Base-by-base conservation (phyloP, 2,797 vertebrate genomes). In the Anomalospiza imberbis region DNA sequence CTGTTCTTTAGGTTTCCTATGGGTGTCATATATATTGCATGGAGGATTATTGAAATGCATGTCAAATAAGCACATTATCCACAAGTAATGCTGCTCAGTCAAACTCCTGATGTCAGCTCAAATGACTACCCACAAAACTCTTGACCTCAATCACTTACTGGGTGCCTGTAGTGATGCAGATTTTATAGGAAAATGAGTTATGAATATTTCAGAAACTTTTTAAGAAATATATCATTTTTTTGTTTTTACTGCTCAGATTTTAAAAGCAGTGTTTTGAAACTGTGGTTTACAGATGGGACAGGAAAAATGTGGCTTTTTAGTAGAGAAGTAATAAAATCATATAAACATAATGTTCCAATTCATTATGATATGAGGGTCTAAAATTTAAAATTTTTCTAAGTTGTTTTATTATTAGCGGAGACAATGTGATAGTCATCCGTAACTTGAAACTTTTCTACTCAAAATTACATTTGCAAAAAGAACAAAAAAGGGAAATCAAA, bases 241-340 rank as follows among this genome's bases (percentile, higher is more conserved):
- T 75, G 10, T 1, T 74, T 76, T 63, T 34, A 26, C 2, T 6
- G 15, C 48, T 47, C 4, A 20, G 16, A 50, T 82, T 85, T 92
- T 66, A 40, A 79, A 58, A 86, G 0, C 7, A 65, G 19, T 60
- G 7, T 34, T 65, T 81, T 66, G 12, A 65, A 85, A 63, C 10
- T 0, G 1, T 24, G 36, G 22, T 34, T 83, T 77, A 40, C 4
- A 40, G 8, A 19, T 11, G 1, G 2, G 3, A 36, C 10, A 55
- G 36, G 12, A 63, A 78, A 83, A 17, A 28, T 1, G 5, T 31
- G 60, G 2, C 0, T 1, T 63, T 75, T 40, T 38, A 45, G 10
- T 6, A 68, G 10, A 72, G 74, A 73, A 57, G 2, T 10, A 55
- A 62, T 38, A 48, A 60, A 84, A 15, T 24, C 0, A 2, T n/a